A percentile compares a stretch with the other conserved stretches of the same genome.
Evolutionary conservation across 1,140 invertebrate species (phyloP).

Genomic region (Teleogryllus occipitalis): DNA sequence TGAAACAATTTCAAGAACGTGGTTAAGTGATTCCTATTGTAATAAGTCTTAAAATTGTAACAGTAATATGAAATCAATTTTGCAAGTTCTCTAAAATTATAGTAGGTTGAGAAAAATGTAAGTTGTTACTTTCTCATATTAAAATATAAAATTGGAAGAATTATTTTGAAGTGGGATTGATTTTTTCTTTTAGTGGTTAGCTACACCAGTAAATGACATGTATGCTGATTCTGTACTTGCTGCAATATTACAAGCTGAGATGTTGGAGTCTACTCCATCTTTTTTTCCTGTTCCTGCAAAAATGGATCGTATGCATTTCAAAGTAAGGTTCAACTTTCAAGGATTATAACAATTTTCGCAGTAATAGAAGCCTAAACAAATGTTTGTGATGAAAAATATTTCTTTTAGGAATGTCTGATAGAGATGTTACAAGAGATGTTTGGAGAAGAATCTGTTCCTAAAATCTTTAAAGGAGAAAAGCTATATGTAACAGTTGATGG

Average conservation of each 20-base stretch:
- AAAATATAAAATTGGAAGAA: no score
- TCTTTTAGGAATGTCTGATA: constrained; percentile 72
- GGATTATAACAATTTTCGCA: no score
- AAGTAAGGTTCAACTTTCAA: constrained; percentile 37
- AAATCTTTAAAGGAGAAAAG: constrained; percentile 86
- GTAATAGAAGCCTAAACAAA: no score
- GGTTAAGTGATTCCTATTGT: no score
- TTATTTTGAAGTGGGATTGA: no score
- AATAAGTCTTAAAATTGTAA: no score
- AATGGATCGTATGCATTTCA: constrained; percentile 79
- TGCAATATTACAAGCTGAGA: constrained; percentile 68
- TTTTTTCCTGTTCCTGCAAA: constrained; percentile 52
- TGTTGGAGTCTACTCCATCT: constrained; percentile 49
- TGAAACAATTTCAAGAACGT: no score
- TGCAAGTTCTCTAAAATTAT: no score
- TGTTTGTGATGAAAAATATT: no score
- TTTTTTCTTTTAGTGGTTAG: constrained; percentile 64
- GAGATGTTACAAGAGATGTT: constrained; percentile 93
- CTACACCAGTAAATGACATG: constrained; percentile 94
- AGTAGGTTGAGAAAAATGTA: no score
- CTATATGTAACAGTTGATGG: constrained; percentile 77
- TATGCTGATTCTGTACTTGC: constrained; percentile 91
- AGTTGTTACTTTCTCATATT: no score
- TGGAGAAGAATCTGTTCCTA: constrained; percentile 88
- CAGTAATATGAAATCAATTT: no score